These are phyloP conservation scores for Drosophila lowei DNA, from an alignment of 1,140 invertebrate species.

Conservation along the genomic window DNA sequence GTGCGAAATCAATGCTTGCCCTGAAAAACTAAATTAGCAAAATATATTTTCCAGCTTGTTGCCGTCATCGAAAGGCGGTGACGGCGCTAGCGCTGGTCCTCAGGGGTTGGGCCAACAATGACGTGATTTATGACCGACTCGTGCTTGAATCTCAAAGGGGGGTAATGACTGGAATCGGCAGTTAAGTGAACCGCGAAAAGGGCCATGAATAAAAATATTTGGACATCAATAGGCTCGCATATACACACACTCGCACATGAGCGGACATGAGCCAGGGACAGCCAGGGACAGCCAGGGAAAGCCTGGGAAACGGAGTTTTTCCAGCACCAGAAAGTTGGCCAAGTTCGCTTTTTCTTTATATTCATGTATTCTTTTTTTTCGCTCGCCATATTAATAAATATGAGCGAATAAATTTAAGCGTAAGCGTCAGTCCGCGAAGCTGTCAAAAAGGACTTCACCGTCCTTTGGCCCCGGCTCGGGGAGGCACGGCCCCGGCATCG, in stretches of 20 bases:
- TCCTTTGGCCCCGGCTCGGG: slow-evolving; percentile 21
- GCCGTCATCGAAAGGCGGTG: slow-evolving; percentile 44
- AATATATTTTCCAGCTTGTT: slow-evolving; percentile 76
- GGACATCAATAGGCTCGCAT: slow-evolving; percentile 68
- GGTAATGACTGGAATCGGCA: slow-evolving; percentile 72
- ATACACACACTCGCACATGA: slow-evolving; percentile 38
- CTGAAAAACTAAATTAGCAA: slow-evolving; percentile 60
- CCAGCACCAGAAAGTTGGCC: slow-evolving; percentile 22
- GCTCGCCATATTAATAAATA: slow-evolving; percentile 23
- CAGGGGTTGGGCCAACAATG: slow-evolving; percentile 53
- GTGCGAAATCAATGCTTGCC: slow-evolving; percentile 7
- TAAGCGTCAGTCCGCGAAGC: slow-evolving; percentile 75
- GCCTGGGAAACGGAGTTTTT: slow-evolving; percentile 66
- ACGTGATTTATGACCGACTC: slow-evolving; percentile 76
- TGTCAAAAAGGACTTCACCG: slow-evolving; percentile 68
- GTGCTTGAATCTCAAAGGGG: slow-evolving; percentile 58
- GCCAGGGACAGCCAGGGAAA: slow-evolving; percentile 52
- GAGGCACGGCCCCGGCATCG: background rate
- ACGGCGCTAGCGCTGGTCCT: no score
- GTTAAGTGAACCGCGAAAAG: slow-evolving; percentile 80
- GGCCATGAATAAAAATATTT: slow-evolving; percentile 81
- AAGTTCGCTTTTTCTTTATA: slow-evolving; percentile 26
- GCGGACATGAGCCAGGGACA: slow-evolving; percentile 14
- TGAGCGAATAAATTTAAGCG: slow-evolving; percentile 60
- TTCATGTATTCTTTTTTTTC: slow-evolving; percentile 12